phyloP scores from a whole-genome alignment of 2,888 invertebrate species.

The Drosophila prolongata region DNA sequence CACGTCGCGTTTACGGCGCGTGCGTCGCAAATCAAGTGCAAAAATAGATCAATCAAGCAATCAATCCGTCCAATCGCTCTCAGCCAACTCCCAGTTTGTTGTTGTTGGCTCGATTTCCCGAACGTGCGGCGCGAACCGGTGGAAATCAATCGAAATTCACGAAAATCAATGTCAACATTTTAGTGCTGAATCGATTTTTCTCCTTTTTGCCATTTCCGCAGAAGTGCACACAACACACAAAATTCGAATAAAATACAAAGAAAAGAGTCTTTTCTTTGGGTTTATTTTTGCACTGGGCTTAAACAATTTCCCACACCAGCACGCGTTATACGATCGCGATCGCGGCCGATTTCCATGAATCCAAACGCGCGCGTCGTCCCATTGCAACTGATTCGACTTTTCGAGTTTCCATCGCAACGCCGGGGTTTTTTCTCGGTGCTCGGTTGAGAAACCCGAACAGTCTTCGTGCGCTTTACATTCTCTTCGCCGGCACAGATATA shows the following conservation, averaged over 20 bases:
- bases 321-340: conserved; percentile 34
- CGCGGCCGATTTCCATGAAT: conserved; percentile 56
- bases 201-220: conserved; percentile 54
- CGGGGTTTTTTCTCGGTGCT: conserved; percentile 6
- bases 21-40: conserved; percentile 82
- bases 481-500: conserved; percentile 2
- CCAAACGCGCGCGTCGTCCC: conserved; percentile 79
- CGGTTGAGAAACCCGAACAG: conserved; percentile 7
- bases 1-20: conserved; percentile 75
- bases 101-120: conserved; percentile 46
- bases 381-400: conserved; percentile 61
- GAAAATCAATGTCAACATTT: conserved; percentile 58
- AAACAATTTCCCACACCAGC: conserved; percentile 57
- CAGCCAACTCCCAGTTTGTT: conserved; percentile 49
- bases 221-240: conserved; percentile 54
- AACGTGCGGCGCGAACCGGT: conserved; percentile 32
- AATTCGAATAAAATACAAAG: conserved; percentile 28
- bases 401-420: conserved; percentile 5
- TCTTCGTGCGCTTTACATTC: conserved; percentile 2
- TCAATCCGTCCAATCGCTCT: conserved; percentile 66
- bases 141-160: conserved; percentile 56
- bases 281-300: conserved; percentile 34
- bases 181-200: conserved; percentile 65
- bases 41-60: conserved; percentile 82
- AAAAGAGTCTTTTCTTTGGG: conserved; percentile 43